Evolutionary conservation across 1,140 invertebrate species (phyloP), one percentile per base, ranked within the genome.

Genomic region (Trachelipus rathkii): DNA sequence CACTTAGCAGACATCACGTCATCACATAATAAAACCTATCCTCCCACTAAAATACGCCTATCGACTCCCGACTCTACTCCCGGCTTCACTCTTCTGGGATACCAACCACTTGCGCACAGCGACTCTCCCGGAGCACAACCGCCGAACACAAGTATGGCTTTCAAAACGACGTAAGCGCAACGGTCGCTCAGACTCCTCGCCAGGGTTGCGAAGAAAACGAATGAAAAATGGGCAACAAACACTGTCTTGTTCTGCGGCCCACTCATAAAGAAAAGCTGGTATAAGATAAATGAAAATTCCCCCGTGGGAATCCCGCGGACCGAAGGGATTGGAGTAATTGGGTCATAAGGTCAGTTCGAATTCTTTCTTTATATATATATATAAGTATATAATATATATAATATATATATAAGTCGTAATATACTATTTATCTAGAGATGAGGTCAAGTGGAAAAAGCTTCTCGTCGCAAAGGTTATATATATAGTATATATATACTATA

Each of bases 221-320:
- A 19, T 73, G n/a, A n/a, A 81, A 67, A 45, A 97, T 97, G 95
- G 95, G 95, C 86, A 96, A 96, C 88, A 96, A 96, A 88, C 87
- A 88, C 87, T 97, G 83, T 93, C 93, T 85, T 95, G 93, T 88
- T 95, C 82, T 97, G 95, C 87, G 95, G 93, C 82, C 95, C 95
- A 78, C 88, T 97, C 82, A 91, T 93, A 87, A 96, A 95, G 88
- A n/a, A 81, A 81, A 73, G 77, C 79, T 44, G 92, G 92, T n/a
- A n/a, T n/a, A n/a, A n/a, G n/a, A n/a, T n/a, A n/a, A n/a, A n/a
- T n/a, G n/a, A n/a, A n/a, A n/a, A n/a, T n/a, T n/a, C n/a, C n/a
- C n/a, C n/a, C n/a, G n/a, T n/a, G n/a, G n/a, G n/a, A n/a, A n/a
- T n/a, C n/a, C n/a, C n/a, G n/a, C n/a, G n/a, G n/a, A n/a, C n/a